Percentiles rank a stretch among this genome's conserved stretches.
phyloP scores from a whole-genome alignment of 2,113 vertebrate genomes.

The Mus spicilegus region DNA sequence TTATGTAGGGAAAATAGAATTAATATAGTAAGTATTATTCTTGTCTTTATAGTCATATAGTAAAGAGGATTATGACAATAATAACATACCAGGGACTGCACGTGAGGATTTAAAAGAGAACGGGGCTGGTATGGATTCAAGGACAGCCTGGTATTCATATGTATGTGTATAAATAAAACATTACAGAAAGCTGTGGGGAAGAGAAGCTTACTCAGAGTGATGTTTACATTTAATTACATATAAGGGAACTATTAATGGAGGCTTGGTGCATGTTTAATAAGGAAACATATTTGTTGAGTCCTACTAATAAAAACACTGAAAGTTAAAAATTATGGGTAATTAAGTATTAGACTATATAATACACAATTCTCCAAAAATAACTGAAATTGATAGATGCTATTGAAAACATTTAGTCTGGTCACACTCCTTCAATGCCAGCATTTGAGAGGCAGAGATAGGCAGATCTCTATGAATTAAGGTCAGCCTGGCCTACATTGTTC shows the following conservation, averaged over 20 bases:
- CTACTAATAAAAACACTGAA: conserved; percentile 49
- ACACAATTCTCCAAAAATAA: conserved; percentile 26
- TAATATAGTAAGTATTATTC: conserved; percentile 45
- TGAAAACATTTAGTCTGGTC: neutral
- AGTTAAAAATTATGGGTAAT: neutral
- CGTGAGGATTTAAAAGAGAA: conserved; percentile 14
- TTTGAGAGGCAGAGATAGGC: neutral
- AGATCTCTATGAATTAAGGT: neutral
- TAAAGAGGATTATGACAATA: neutral
- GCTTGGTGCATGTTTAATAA: conserved; percentile 31
- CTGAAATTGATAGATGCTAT: conserved; percentile 33
- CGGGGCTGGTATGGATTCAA: neutral
- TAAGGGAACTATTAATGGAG: conserved; percentile 21
- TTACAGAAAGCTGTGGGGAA: conserved; percentile 18
- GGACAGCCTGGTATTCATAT: neutral
- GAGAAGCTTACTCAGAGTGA: conserved; percentile 7
- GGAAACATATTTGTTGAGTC: conserved; percentile 50
- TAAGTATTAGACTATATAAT: neutral
- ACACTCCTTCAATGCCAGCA: neutral
- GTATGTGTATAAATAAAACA: neutral
- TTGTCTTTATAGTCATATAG: conserved; percentile 47
- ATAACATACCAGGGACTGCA: conserved; percentile 24
- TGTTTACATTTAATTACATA: conserved; percentile 48
- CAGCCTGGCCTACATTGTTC: neutral
- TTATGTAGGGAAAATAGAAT: conserved; percentile 7